Evolutionary conservation across 2,113 vertebrate genomes (phyloP), one percentile per base, ranked within the genome.

Genomic region (Plecotus auritus): DNA sequence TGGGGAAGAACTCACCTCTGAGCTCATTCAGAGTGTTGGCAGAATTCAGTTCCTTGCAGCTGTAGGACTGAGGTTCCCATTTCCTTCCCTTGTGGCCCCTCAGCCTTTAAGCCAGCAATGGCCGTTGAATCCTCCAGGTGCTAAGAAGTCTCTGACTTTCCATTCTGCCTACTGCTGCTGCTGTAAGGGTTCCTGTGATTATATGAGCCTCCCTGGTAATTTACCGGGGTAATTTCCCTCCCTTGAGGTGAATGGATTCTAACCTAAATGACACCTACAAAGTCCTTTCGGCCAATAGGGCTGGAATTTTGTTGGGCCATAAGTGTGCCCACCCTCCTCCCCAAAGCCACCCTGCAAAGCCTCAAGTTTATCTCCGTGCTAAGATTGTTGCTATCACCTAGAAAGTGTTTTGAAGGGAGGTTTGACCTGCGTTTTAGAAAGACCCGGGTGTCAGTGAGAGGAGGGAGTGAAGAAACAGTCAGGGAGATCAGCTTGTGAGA

Each of bases 71-170:
- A 66, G 9, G 20, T n/a, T 69, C 61, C 32, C 77, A 5, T 47
- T 83, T 74, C 61, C 74, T 28, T 78, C 66, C 16, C 73, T 26
- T 35, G n/a, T 2, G 37, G 23, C 49, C 74, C 78, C 42, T 30
- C 20, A 11, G 26, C 16, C 14, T 56, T 59, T 40, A 74, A 81
- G 30, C 74, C 40, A 93, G 23, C n/a, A n/a, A 17, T 0, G 9
- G 16, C 42, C 4, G 0, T 22, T 0, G 14, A 42, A 10, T 54
- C 28, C 22, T n/a, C 4, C 56, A 28, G 26, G 59, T 56, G 7
- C 0, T 8, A 13, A 9, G 26, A 16, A 30, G 51, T 67, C 54
- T 54, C n/a, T 77, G 54, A 35, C 28, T 51, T 54, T n/a, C 51
- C 18, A n/a, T 66, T 45, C 40, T 51, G 17, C 28, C 28, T 37